Percentiles rank a stretch among this genome's conserved stretches.
These are phyloP conservation scores for Hystrix cristata DNA, from an alignment of 2,113 vertebrate species.

Conservation along the genomic window DNA sequence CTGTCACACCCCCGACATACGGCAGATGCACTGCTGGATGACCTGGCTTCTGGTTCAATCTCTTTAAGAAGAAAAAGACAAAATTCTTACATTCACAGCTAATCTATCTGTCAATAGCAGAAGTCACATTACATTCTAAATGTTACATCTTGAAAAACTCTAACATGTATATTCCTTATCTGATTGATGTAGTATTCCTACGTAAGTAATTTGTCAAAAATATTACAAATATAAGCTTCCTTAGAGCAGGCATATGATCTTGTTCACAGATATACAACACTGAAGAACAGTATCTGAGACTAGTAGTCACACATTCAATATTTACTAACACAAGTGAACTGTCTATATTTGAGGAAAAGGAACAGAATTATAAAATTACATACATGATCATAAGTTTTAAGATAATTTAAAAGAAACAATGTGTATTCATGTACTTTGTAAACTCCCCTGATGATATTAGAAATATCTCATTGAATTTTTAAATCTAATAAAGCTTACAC, in stretches of 20 bases:
- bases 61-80: conserved; percentile 52
- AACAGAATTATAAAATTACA: neutral
- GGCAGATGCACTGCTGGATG: neutral
- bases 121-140: neutral
- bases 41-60: conserved; percentile 57
- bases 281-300: neutral
- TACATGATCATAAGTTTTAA: neutral
- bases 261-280: neutral
- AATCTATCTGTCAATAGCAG: conserved; percentile 64
- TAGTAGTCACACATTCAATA: neutral
- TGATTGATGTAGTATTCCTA: neutral
- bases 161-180: neutral
- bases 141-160: neutral
- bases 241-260: neutral
- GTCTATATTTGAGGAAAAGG: neutral
- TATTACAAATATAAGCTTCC: neutral
- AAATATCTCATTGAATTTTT: neutral
- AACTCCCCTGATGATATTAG: neutral
- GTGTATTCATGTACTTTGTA: neutral
- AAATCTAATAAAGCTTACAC: neutral
- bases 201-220: neutral
- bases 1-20: conserved; percentile 65
- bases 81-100: conserved; percentile 31
- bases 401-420: neutral
- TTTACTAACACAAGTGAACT: neutral